These are phyloP conservation scores for Tragopan temminckii DNA, from an alignment of 2,797 vertebrate species.

Conservation along the genomic window DNA sequence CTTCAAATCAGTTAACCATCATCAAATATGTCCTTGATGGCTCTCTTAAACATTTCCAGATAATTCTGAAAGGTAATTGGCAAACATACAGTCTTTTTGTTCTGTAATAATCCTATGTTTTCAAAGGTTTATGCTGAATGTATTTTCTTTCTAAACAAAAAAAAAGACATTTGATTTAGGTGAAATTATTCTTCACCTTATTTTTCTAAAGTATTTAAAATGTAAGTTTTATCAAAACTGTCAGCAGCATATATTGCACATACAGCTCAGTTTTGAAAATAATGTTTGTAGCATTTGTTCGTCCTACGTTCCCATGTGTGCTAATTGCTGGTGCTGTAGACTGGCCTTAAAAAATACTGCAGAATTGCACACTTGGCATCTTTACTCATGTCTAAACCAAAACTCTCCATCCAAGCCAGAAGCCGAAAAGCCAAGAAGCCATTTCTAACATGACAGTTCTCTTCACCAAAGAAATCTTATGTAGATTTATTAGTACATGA, in stretches of 20 bases:
- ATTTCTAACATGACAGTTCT: background rate
- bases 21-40: background rate
- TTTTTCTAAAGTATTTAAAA: background rate
- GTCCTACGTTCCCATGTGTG: background rate
- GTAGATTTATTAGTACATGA: slow-evolving; percentile 87
- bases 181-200: background rate
- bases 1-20: background rate
- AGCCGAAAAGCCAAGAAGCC: background rate
- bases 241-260: background rate
- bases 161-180: background rate
- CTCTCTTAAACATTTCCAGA: background rate
- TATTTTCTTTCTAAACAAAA: background rate
- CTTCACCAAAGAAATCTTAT: background rate
- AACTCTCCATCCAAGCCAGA: background rate
- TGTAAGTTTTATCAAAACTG: background rate
- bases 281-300: background rate
- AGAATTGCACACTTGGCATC: background rate
- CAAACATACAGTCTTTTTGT: background rate
- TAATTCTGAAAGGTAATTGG: background rate
- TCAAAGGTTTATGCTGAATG: background rate
- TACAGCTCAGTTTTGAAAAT: background rate
- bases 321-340: slow-evolving; percentile 6
- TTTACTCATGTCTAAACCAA: background rate
- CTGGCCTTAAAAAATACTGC: background rate
- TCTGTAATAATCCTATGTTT: background rate